A percentile compares a stretch with the other conserved stretches of the same genome.
These are phyloP conservation scores for Dendrolimus punctatus DNA, from an alignment of 1,140 invertebrate species.

Conservation along the genomic window DNA sequence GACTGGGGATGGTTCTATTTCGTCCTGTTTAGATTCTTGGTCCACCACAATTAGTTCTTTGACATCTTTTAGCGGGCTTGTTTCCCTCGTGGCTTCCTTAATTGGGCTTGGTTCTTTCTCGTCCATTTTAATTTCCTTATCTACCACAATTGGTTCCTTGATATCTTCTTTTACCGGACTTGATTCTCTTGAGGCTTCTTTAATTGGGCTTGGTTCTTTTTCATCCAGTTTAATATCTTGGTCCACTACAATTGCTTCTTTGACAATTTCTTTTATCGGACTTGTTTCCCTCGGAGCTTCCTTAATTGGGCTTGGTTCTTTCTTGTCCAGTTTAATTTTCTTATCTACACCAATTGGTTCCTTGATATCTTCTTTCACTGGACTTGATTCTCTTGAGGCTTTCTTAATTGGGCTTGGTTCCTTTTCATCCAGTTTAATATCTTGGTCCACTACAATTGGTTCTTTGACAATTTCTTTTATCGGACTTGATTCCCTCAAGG, in stretches of 20 bases:
- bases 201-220: neutral
- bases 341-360: no score
- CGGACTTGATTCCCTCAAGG: conserved; percentile 1
- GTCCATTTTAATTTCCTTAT: neutral
- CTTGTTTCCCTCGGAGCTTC: no score
- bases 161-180: conserved; percentile 1
- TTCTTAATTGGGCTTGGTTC: conserved; percentile 1
- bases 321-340: neutral
- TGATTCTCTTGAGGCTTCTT: neutral
- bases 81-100: neutral
- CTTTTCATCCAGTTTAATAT: neutral
- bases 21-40: neutral
- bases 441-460: neutral
- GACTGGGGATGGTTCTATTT: conserved; percentile 1
- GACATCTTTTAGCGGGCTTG: no score
- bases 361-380: neutral
- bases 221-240: neutral
- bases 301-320: conserved; percentile 2
- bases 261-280: no score
- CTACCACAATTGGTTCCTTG: neutral
- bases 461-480: neutral
- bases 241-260: neutral
- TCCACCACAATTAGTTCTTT: no score
- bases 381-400: neutral
- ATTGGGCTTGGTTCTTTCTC: conserved; percentile 5